Percentiles rank a stretch among this genome's conserved stretches.
Evolutionary conservation across 2,113 vertebrate genomes (phyloP).

Genomic region (Fregetta grallaria): DNA sequence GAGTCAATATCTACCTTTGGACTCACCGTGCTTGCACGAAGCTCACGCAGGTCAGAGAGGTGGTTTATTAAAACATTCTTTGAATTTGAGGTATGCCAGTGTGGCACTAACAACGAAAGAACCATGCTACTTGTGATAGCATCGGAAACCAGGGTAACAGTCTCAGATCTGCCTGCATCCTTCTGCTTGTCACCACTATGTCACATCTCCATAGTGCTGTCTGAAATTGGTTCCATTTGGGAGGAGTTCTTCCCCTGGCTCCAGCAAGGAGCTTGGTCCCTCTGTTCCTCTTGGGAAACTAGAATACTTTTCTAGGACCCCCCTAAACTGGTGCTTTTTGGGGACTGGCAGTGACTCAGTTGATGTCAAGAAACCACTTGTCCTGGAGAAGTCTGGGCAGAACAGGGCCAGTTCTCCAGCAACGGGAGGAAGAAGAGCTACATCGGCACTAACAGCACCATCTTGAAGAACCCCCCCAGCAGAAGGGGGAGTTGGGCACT

Average conservation of each 20-base stretch:
- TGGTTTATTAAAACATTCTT: not conserved
- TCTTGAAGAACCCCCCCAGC: not conserved
- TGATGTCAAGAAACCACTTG: not conserved
- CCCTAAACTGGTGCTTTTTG: not conserved
- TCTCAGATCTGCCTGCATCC: not conserved
- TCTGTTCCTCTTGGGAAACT: not conserved
- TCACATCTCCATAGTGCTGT: not conserved
- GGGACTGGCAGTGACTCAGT: not conserved
- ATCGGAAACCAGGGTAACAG: not conserved
- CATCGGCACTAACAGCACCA: fast-evolving
- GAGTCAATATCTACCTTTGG: not conserved
- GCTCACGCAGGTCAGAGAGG: not conserved
- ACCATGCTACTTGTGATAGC: not conserved
- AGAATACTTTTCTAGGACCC: not conserved
- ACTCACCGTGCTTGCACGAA: not conserved
- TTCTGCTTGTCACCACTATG: not conserved
- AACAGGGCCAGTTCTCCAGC: not conserved
- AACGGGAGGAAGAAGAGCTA: not conserved
- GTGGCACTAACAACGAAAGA: no score
- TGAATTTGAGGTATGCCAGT: not conserved
- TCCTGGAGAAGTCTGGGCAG: not conserved
- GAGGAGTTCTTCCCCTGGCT: not conserved
- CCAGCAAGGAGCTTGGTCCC: not conserved
- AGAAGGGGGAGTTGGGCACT: not conserved
- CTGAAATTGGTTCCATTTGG: not conserved